Base-by-base conservation (phyloP, 2,113 vertebrate species). In the Thunnus thynnus region DNA sequence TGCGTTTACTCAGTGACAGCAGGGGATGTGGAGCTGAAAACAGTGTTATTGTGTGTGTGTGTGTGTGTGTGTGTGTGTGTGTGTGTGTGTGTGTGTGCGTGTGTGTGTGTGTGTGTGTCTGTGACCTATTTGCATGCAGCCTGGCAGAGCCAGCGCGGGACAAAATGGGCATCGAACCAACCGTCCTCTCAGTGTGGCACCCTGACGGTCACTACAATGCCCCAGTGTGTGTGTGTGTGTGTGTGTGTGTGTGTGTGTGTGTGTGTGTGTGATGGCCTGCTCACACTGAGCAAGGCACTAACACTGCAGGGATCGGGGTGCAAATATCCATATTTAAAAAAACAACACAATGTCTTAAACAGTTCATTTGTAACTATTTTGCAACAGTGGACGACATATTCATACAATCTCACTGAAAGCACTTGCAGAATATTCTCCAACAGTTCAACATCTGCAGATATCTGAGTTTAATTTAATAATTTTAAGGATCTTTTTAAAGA, bases 81-180 rank as follows among this genome's bases (percentile, higher is more conserved):
- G 12, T 47, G 36, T 46, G 20, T 20, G 20, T 20, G 20, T 20
- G 20, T 20, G 20, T 20, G 20, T 20, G 20, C 1, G 62, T 57
- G 22, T 30, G 12, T 44, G 20, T 70, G 67, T 50, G 18, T 54
- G 36, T 64, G 9, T 36, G 64, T 22, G 32, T 22, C 46, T 55
- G 57, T 84, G 88, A 85, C 82, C 80, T 84, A 80, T 80, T 86
- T 91, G 56, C 70, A 79, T 76, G 72, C 36, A 70, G 54, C 57
- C 55, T 51, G 32, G 60, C 72, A 32, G 64, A 36, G 71, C 63
- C 71, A 70, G 50, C 20, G 16, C 25, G 41, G 56, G 58, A 69
- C 68, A 71, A 74, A 79, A 71, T 57, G 65, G 82, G 76, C 78
- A 60, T 68, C 32, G 57, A 46, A 83, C 82, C 74, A 87, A 65